Conservation (phyloP, 2,113 vertebrate species). For the Chloropsis cyanopogon region DNA sequence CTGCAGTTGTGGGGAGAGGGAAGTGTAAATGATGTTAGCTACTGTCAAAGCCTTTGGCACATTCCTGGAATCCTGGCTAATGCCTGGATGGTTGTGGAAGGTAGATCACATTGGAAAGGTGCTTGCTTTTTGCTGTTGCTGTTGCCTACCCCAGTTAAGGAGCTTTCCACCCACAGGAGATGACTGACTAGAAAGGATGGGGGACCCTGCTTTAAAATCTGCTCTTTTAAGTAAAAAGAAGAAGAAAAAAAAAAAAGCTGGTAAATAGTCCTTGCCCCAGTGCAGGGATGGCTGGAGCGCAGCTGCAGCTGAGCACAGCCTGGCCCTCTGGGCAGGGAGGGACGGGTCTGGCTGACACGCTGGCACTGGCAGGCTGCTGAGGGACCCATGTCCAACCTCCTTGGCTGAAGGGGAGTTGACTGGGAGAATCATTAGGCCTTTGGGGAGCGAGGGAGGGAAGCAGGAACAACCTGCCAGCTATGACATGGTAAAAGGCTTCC, state of each 20-base stretch:
- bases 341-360: not conserved
- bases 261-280: not conserved
- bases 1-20: not conserved
- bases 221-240: not conserved
- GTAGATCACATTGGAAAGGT: not conserved
- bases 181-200: not conserved
- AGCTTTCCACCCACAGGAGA: not conserved
- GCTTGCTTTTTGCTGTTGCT: not conserved
- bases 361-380: not conserved
- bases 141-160: not conserved
- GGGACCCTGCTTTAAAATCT: not conserved
- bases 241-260: not conserved
- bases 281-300: not conserved
- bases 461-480: not conserved
- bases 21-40: not conserved
- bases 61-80: not conserved
- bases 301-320: not conserved
- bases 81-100: rapidly evolving
- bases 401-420: not conserved
- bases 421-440: constrained; percentile 28
- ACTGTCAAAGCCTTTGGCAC: not conserved
- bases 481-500: constrained; percentile 23
- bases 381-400: not conserved
- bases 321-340: constrained; percentile 23
- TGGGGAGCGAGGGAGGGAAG: not conserved